Evolutionary conservation across 2,113 vertebrate genomes (phyloP).

Genomic region (Hippocampus zosterae): DNA sequence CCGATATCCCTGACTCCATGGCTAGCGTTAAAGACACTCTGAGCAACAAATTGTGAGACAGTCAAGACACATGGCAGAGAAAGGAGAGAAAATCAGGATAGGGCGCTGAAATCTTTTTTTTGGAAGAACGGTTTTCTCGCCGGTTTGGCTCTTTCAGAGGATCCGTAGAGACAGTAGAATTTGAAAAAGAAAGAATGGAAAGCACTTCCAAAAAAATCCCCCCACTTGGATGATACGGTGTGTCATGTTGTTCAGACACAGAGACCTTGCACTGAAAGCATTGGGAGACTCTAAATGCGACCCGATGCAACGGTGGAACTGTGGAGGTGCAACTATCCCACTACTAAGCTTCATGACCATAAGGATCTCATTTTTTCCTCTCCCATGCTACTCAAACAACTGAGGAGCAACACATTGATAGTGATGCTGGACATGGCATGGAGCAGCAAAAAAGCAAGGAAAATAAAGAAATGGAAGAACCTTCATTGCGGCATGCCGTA

Average conservation of each 20-base stretch:
- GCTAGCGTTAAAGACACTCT: conserved; percentile 98
- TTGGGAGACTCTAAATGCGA: conserved; percentile 38
- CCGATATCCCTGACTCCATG: conserved; percentile 95
- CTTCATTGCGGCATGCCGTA: conserved; percentile 37
- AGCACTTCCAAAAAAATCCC: conserved; percentile 73
- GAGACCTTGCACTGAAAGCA: conserved; percentile 51
- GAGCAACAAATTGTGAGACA: conserved; percentile 89
- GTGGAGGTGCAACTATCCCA: conserved; percentile 44
- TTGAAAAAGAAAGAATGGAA: conserved; percentile 19
- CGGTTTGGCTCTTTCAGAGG: conserved; percentile 12
- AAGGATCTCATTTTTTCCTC: conserved; percentile 2
- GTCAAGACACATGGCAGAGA: conserved; percentile 82
- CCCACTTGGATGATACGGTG: conserved; percentile 79
- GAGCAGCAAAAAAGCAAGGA: conserved; percentile 45
- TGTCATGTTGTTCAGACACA: conserved; percentile 92
- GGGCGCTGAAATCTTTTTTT: conserved; percentile 60
- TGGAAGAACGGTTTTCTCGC: conserved; percentile 40
- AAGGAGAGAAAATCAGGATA: conserved; percentile 29
- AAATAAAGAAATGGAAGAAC: not conserved
- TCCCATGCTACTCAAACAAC: not conserved
- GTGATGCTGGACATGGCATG: conserved; percentile 12
- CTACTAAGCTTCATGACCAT: conserved; percentile 43
- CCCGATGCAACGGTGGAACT: conserved; percentile 33
- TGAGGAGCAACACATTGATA: not conserved
- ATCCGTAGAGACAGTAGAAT: conserved; percentile 22